Evolutionary conservation across 2,113 vertebrate species (phyloP).

Genomic region (Nycticebus coucang): DNA sequence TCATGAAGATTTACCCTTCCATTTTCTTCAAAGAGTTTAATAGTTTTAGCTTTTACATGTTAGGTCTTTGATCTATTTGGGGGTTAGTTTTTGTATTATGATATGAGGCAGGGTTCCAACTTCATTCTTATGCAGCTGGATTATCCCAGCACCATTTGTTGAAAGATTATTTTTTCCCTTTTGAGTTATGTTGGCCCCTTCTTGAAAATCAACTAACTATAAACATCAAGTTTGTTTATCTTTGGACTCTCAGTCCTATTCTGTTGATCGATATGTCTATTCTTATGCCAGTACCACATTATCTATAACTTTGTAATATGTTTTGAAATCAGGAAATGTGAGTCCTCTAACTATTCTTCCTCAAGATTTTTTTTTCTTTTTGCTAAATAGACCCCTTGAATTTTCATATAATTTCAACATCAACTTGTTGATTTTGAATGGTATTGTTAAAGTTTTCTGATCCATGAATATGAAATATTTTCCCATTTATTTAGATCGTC

Average conservation of each 20-base stretch:
- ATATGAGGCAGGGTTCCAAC: background rate
- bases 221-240: background rate
- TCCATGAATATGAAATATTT: background rate
- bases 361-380: background rate
- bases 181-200: background rate
- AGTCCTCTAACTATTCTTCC: background rate
- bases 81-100: background rate
- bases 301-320: background rate
- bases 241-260: background rate
- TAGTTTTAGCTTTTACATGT: background rate
- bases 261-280: background rate
- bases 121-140: background rate
- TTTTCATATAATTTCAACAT: slow-evolving; percentile 22
- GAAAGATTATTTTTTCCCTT: background rate
- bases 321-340: background rate
- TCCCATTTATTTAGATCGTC: background rate
- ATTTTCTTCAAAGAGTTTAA: slow-evolving; percentile 15
- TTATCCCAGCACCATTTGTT: background rate
- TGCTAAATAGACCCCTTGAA: background rate
- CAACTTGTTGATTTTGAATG: background rate
- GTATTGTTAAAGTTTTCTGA: background rate
- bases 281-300: background rate
- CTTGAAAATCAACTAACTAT: background rate
- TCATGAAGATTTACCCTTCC: background rate
- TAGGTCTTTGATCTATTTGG: background rate